phyloP scores from a whole-genome alignment of 2,113 vertebrate genomes.

The Pluvianellus socialis region DNA sequence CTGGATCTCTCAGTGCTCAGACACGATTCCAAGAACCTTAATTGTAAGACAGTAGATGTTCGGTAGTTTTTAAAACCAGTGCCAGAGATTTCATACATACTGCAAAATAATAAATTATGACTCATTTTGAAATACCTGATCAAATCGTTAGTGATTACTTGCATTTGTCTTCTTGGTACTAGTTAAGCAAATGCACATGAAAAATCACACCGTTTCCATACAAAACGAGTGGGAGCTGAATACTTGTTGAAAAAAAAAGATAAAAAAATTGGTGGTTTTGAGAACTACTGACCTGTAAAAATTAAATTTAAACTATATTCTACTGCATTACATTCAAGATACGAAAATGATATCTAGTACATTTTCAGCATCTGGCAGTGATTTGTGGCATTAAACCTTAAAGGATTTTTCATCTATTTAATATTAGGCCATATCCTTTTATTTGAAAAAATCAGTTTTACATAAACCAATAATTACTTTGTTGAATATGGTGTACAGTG shows the following conservation, averaged over 20 bases:
- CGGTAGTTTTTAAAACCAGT: background rate
- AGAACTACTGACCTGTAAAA: background rate
- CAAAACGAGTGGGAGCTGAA: background rate
- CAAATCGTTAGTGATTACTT: background rate
- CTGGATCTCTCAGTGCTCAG: background rate
- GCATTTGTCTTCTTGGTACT: background rate
- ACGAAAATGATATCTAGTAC: background rate
- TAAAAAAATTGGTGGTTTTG: background rate
- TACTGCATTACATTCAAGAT: background rate
- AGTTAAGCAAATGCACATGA: background rate
- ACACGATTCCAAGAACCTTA: background rate
- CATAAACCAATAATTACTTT: background rate
- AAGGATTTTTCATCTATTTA: background rate
- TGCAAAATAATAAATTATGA: background rate
- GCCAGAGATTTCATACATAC: background rate
- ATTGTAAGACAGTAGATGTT: background rate
- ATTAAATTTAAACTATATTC: slow-evolving; percentile 38
- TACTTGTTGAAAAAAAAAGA: background rate
- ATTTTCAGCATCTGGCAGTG: background rate
- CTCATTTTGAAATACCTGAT: background rate
- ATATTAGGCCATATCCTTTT: background rate
- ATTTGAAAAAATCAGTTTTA: background rate
- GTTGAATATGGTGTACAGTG: background rate
- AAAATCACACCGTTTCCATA: background rate
- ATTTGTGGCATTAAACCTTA: background rate